A percentile compares a stretch with the other conserved stretches of the same genome.
phyloP scores from a whole-genome alignment of 2,113 vertebrate genomes.

The Chlorocebus sabaeus region DNA sequence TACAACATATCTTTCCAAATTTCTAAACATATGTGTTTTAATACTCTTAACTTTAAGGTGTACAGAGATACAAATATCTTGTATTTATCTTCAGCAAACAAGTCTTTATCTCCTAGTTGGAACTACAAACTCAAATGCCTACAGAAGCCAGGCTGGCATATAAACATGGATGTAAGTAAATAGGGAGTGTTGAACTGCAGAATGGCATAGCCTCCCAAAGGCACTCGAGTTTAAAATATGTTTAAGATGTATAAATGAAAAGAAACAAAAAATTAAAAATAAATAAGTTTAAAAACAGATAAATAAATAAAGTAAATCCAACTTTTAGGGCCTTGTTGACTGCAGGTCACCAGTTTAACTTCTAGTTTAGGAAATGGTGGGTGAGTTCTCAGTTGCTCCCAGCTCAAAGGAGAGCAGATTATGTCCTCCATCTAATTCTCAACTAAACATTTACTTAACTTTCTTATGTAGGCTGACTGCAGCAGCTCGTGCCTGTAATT shows the following conservation, averaged over 20 bases:
- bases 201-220: neutral
- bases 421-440: neutral
- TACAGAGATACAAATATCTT: neutral
- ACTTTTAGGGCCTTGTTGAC: neutral
- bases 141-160: neutral
- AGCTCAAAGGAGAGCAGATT: neutral
- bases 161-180: neutral
- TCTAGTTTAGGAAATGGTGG: neutral
- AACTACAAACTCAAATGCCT: neutral
- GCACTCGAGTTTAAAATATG: neutral
- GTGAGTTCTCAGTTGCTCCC: neutral
- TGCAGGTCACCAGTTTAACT: neutral
- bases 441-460: neutral
- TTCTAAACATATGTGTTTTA: neutral
- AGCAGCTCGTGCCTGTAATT: no score
- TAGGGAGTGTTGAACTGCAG: neutral
- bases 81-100: neutral
- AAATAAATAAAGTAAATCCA: neutral
- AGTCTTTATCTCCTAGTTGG: neutral
- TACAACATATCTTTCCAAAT: neutral
- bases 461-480: neutral
- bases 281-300: neutral
- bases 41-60: neutral
- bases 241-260: neutral
- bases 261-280: neutral